Percentiles rank a stretch among this genome's conserved stretches.
These are phyloP conservation scores for Agapostemon virescens DNA, from an alignment of 2,888 invertebrate genomes.

Conservation along the genomic window DNA sequence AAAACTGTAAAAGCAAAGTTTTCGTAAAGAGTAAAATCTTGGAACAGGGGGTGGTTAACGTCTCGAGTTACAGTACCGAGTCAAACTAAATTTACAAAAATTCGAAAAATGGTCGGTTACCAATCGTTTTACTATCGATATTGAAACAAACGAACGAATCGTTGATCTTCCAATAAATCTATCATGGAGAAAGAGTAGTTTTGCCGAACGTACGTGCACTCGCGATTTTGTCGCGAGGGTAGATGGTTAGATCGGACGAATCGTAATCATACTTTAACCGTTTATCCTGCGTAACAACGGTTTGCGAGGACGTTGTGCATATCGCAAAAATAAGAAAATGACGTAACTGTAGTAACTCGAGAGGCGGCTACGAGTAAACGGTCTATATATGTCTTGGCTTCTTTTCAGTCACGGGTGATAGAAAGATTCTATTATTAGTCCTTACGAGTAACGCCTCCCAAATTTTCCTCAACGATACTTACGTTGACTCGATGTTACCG, in stretches of 20 bases:
- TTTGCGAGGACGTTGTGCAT: neutral
- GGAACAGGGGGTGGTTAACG: neutral
- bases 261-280: neutral
- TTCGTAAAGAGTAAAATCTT: neutral
- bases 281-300: neutral
- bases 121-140: neutral
- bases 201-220: neutral
- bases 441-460: constrained; percentile 69
- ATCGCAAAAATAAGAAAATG: constrained; percentile 50
- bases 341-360: constrained; percentile 75
- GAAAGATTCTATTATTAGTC: constrained; percentile 73
- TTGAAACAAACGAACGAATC: neutral
- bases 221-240: neutral
- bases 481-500: constrained; percentile 16
- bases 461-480: constrained; percentile 66
- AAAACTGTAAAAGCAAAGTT: neutral
- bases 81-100: neutral
- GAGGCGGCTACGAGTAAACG: constrained; percentile 68
- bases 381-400: constrained; percentile 74
- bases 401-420: constrained; percentile 58
- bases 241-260: neutral
- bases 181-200: neutral
- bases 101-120: neutral
- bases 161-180: neutral
- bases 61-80: neutral